Percentiles rank a stretch among this genome's conserved stretches.
phyloP scores from a whole-genome alignment of 92 coral and sea anemone genomes.

The Nematostella vectensis region DNA sequence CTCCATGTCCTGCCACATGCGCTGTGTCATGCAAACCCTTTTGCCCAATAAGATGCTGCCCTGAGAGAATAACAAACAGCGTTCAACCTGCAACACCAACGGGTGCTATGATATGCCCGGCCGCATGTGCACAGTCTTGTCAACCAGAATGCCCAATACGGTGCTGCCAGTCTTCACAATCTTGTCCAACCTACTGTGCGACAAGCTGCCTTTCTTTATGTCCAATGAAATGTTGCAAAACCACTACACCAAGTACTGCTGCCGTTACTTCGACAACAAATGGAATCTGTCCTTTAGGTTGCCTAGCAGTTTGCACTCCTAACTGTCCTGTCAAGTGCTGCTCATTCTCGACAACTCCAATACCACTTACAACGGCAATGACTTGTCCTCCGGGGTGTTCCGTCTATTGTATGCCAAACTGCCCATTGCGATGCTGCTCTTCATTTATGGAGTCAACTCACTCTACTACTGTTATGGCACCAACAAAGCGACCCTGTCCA shows the following conservation, averaged over 20 bases:
- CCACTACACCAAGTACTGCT: not conserved
- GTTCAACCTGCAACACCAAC: not conserved
- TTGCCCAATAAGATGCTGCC: conserved; percentile 10
- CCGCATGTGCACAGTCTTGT: conserved; percentile 8
- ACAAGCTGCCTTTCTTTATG: conserved; percentile 2
- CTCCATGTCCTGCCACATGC: conserved; percentile 8
- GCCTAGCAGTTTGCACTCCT: conserved; percentile 14
- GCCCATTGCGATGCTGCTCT: conserved; percentile 25
- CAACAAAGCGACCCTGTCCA: conserved; percentile 18
- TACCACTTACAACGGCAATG: not conserved
- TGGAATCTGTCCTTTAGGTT: conserved; percentile 6
- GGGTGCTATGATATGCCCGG: not conserved
- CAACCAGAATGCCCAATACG: conserved; percentile 36
- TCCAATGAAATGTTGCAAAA: not conserved
- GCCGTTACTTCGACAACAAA: conserved; percentile 2
- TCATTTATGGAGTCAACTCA: conserved; percentile 3
- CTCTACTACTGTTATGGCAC: not conserved
- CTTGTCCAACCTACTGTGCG: conserved; percentile 17
- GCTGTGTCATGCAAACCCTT: conserved; percentile 1
- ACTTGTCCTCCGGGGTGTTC: conserved; percentile 15
- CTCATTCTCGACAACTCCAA: conserved; percentile 9
- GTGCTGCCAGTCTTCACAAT: conserved; percentile 16
- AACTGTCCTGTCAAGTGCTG: conserved; percentile 30
- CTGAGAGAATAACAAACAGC: not conserved
- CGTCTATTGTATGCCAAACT: conserved; percentile 11